Evolutionary conservation across 2,797 vertebrate species (phyloP).

Genomic region (Paratrypauchen microcephalus): DNA sequence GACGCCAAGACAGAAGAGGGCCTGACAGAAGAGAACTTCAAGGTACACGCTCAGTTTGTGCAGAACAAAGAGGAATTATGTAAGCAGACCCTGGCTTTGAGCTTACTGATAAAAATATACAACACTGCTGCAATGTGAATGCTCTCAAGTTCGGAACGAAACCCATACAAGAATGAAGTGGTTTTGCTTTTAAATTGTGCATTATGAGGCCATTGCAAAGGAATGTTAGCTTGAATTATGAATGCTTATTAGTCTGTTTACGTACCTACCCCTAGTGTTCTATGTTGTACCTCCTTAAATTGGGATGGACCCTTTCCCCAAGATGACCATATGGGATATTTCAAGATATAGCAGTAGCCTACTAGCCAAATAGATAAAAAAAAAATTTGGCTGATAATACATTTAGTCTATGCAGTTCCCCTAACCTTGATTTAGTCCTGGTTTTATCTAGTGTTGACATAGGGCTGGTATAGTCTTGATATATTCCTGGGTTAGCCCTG

Average conservation of each 20-base stretch:
- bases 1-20: conserved; percentile 98
- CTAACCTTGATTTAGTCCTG: no score
- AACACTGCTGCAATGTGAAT: neutral
- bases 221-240: neutral
- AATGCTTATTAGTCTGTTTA: no score
- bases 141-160: neutral
- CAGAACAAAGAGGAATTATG: conserved; percentile 3
- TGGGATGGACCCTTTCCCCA: no score
- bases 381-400: no score
- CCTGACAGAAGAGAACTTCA: conserved; percentile 97
- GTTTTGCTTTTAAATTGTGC: neutral
- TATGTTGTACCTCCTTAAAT: no score
- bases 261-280: no score
- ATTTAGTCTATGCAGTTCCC: no score
- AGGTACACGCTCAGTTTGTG: conserved; percentile 73
- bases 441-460: no score
- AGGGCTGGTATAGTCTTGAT: neutral
- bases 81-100: neutral
- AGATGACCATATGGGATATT: no score
- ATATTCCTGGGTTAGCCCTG: neutral
- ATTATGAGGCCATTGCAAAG: neutral
- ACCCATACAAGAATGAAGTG: neutral
- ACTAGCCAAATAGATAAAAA: no score
- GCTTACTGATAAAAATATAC: conserved; percentile 2
- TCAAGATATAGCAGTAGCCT: no score